Evolutionary conservation across 1,140 invertebrate species (phyloP), one percentile per base, ranked within the genome.

Genomic region (Drosophila parabipectinata): DNA sequence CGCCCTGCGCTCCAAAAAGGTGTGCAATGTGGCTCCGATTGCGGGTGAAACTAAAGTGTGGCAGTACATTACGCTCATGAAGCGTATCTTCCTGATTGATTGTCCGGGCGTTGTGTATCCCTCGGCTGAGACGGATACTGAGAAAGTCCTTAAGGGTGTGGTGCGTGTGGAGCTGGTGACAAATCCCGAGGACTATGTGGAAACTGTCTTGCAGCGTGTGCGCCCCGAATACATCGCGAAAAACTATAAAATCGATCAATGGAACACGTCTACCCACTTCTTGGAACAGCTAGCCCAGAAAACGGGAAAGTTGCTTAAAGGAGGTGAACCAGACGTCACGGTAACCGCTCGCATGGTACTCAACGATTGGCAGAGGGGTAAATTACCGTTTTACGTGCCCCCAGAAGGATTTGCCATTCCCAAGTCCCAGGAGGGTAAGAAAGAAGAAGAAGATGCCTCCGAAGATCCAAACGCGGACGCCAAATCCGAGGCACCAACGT

Each of bases 21-120:
- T 99, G 2, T 99, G 99, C 92, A 99, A 99, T 92, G 98, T 99
- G 3, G 99, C 99, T 9, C 99, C 99, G 6, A 98, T 99, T 88
- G 98, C 99, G 72, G 99, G 99, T 6, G 99, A 99, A 93, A 99
- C 99, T 0, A 99, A 99, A 94, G 97, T 98, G 1, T 99, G 99
- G 99, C 99, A 99, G 91, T 99, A 99, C 91, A 98, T 99, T 51
- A 99, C 98, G 0, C 92, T 99, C 24, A 99, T 99, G 98, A 95
- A 96, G 74, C 94, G 97, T 75, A 99, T 99, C 82, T 99, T 97
- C 91, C 93, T 99, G 4, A 99, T 99, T 74, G 99, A 99, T 94
- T 99, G 99, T 94, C 99, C 99, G 21, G 99, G 99, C 45, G 96
- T 99, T 69, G 99, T 99, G 21, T 99, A 99, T 93, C 98, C 98